Conservation (phyloP, 2,888 invertebrate species). For the Conus canariensis region DNA sequence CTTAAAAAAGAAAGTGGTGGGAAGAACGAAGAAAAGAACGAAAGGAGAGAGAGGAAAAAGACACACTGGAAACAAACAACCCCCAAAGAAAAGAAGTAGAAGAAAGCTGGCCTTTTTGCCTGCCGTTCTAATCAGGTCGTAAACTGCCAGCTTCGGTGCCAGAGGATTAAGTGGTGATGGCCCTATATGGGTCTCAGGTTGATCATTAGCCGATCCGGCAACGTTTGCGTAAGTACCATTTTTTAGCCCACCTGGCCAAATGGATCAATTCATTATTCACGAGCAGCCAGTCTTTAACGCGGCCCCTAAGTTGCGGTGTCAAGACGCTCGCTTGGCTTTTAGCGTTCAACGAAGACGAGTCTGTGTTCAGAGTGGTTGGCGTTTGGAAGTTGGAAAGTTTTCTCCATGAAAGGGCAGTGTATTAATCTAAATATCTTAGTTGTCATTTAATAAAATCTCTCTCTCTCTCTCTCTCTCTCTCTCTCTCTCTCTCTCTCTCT, state of each 20-base stretch:
- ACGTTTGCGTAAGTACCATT: conserved; percentile 31
- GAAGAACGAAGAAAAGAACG: neutral
- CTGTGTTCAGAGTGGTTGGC: neutral
- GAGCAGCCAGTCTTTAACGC: conserved; percentile 17
- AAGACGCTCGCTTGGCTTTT: neutral
- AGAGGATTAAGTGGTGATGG: conserved; percentile 26
- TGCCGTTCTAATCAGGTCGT: conserved; percentile 19
- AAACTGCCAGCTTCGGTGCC: conserved; percentile 7
- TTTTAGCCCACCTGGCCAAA: conserved; percentile 25
- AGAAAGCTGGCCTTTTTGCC: neutral
- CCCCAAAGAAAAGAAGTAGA: neutral
- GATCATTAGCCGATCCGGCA: conserved; percentile 18
- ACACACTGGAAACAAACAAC: neutral
- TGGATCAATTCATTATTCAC: conserved; percentile 33
- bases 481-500: too few relatives aligned
- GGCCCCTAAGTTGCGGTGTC: conserved; percentile 17
- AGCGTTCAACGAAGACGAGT: neutral
- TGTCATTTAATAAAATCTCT: neutral
- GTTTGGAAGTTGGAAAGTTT: neutral
- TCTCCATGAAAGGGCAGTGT: neutral
- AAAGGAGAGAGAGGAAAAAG: neutral
- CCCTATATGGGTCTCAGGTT: neutral
- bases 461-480: too few relatives aligned
- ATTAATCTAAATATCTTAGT: neutral
- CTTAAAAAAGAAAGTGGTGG: neutral